Evolutionary conservation across 2,113 vertebrate genomes (phyloP), one percentile per base, ranked within the genome.

Genomic region (Variabilichromis moorii): DNA sequence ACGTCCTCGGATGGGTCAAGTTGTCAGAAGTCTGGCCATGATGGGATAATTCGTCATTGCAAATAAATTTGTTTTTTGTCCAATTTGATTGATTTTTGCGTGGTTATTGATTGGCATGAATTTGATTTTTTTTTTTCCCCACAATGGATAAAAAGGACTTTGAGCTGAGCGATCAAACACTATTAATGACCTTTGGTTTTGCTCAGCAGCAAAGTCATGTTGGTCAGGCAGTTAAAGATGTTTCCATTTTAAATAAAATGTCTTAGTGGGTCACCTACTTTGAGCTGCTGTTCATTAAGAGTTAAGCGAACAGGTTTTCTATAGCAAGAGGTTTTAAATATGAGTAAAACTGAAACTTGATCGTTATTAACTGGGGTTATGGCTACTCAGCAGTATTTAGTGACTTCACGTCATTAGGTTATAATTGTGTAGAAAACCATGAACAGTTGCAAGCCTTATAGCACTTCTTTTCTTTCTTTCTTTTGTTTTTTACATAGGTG

Each of bases 41-140:
- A 95, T 91, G 88, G 86, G 68, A 86, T 91, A 66, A 93, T 90
- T 83, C 51, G 86, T 88, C 79, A 85, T 79, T 90, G 83, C 61
- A 85, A 94, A 95, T 94, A 95, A 95, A 95, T 89, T 11, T 13
- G 37, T 89, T 91, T 91, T 91, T 92, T 94, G 91, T 91, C 80
- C 83, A 86, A 88, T 3, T 6, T 13, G 11, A 50, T 37, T 45
- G 4, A 40, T 2, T 21, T 54, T 21, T 50, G 21, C 17, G 10
- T 89, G 47, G 31, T 83, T 24, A 61, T 83, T 88, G 1, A 57
- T 55, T 8, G 13, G 5, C 45, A 33, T 42, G 4, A 47, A 68
- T 10, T 57, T 47, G 11, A 14, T 14, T 1, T 12, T 8, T 37
- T n/a, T 28, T 5, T 0, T 0, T n/a, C 0, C 2, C 2, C 13